phyloP scores from a whole-genome alignment of 1,140 invertebrate genomes.

The Tyrophagus putrescentiae region DNA sequence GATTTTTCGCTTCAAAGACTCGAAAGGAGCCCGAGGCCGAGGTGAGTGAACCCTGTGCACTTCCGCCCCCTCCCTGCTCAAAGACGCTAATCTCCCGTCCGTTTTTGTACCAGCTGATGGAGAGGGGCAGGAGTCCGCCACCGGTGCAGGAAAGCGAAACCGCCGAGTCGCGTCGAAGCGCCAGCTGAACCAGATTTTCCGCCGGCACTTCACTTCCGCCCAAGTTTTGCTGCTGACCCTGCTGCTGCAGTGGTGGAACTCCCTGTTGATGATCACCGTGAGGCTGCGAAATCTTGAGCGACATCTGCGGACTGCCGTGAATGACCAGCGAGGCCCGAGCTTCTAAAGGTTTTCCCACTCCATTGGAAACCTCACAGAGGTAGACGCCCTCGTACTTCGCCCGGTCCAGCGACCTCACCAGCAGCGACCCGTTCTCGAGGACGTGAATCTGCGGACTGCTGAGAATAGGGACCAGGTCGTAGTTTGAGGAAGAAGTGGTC shows the following conservation, averaged over 20 bases:
- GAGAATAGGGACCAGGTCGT: slow-evolving; percentile 22
- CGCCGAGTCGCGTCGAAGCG: slow-evolving; percentile 21
- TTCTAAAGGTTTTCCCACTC: slow-evolving; percentile 36
- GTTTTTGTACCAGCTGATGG: slow-evolving; percentile 48
- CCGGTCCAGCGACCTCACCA: slow-evolving; percentile 23
- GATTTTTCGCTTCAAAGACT: slow-evolving; percentile 6
- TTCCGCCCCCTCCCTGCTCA: neutral
- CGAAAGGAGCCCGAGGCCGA: slow-evolving; percentile 7
- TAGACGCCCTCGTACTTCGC: slow-evolving; percentile 34
- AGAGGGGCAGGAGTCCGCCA: slow-evolving; percentile 52
- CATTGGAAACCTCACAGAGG: slow-evolving; percentile 39
- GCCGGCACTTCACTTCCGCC: neutral
- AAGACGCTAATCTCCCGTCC: neutral
- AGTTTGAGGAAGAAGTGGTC: too few species aligned
- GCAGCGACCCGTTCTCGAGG: slow-evolving; percentile 30
- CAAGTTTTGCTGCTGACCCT: too few species aligned
- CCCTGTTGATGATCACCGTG: neutral
- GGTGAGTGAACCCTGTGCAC: too few species aligned
- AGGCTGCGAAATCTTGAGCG: neutral
- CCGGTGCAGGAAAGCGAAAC: slow-evolving; percentile 26
- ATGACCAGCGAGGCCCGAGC: slow-evolving; percentile 37
- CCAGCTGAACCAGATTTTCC: slow-evolving; percentile 11
- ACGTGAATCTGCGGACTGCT: slow-evolving; percentile 29
- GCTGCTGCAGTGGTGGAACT: too few species aligned
- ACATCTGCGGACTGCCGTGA: slow-evolving; percentile 28